Conservation (phyloP, 2,113 vertebrate species). For the Rhabdomys dilectus region DNA sequence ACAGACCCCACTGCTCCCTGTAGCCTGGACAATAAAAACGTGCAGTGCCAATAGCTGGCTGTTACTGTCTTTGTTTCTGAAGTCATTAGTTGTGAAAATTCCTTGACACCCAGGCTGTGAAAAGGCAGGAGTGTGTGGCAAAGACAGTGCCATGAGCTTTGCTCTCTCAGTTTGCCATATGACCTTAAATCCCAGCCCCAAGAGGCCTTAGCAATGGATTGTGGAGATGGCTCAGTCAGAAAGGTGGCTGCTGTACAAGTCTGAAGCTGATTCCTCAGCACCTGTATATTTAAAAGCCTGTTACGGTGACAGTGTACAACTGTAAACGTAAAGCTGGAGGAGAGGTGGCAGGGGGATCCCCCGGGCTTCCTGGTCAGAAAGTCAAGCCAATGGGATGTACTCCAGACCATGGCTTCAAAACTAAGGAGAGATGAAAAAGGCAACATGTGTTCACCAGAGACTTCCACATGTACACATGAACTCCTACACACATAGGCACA, state of each 20-base stretch:
- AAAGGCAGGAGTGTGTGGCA: background rate
- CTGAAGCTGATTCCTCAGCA: background rate
- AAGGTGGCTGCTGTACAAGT: background rate
- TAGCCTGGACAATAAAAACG: too few relatives aligned
- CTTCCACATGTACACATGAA: too few relatives aligned
- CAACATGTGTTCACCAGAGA: background rate
- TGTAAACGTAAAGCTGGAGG: background rate
- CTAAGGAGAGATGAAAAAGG: too few relatives aligned
- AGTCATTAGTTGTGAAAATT: background rate
- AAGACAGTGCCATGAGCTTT: background rate
- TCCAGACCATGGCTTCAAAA: background rate
- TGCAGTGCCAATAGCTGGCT: accelerated
- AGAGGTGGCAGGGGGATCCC: background rate
- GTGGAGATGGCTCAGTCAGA: background rate
- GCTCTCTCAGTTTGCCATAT: background rate
- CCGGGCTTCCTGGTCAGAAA: background rate
- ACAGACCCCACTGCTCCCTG: background rate
- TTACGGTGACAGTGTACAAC: too few relatives aligned
- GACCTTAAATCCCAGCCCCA: background rate
- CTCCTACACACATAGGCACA: background rate
- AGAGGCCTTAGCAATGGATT: too few relatives aligned
- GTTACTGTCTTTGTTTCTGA: background rate
- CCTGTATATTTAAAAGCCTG: background rate
- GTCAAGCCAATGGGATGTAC: background rate
- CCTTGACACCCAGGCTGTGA: background rate